Base-by-base conservation (phyloP, 1,140 invertebrate species). In the Halictus rubicundus region DNA sequence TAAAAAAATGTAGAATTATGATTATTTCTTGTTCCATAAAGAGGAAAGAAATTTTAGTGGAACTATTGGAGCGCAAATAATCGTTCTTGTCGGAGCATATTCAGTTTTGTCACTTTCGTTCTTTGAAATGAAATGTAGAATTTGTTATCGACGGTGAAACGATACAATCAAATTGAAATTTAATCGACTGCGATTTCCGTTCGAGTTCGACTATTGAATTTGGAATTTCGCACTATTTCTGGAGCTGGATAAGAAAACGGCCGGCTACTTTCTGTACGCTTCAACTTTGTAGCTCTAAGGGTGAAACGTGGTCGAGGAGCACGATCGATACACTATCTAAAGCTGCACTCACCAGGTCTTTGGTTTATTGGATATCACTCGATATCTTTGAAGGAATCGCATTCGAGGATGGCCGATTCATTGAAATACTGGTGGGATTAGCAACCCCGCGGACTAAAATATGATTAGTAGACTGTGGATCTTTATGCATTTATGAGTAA, bases 321-420 rank as follows among this genome's bases (percentile, higher is more conserved):
- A 7, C 73, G 83, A 85, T 85, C 84, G 83, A 85, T 75, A 78
- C 19, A 70, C 79, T 68, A 81, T 69, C 69, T 85, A 78, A 85
- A 78, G 84, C 73, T 71, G 84, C 79, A 72, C 79, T 78, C 70
- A 52, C 74, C 73, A 63, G 66, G 79, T 81, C 79, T 78, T 81
- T 78, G 61, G 68, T 76, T 84, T 84, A 85, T 83, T 73, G 71
- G 39, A 61, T 84, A 79, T 84, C 77, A 70, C 57, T 70, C 78
- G 39, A 54, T 63, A 60, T 80, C 71, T 68, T 72, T 39, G 37
- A 63, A n/a, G 49, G 77, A 78, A 84, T 83, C 77, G 54, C 71
- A 66, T 83, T 84, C 68, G 71, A 61, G 54, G 21, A 10, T 14
- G 19, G 23, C 54, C 46, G 54, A 68, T 68, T 61, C 54, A 68